Base-by-base conservation (phyloP, 2,888 invertebrate species). In the Xylophagus ater region DNA sequence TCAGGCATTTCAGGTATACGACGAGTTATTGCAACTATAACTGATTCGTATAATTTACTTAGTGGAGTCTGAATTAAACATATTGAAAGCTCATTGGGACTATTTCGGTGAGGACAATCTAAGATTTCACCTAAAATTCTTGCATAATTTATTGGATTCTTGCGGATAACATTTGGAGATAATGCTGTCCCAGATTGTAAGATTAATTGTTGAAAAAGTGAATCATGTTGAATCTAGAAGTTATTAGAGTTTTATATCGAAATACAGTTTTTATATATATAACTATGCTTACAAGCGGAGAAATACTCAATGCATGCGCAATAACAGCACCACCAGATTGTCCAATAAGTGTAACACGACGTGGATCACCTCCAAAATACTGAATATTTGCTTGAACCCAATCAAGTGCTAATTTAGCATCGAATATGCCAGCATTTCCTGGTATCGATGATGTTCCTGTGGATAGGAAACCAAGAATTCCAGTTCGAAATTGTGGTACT, bases 391-490 rank as follows among this genome's bases (percentile, higher is more conserved):
- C 51, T 18, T 59, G 53, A 2, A 66, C 59, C 68, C 68, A 69
- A 37, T 59, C 45, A 20, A 69, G 47, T 3, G 65, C 67, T 37
- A 60, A 41, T 5, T 62, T 45, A 41, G 61, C 58, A 49, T 69
- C 69, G 37, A 65, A 51, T 13, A 67, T 49, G 2, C 66, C 68
- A 46, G 60, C 64, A 47, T 70, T 70, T 12, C 69, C 69, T 2
- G 66, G 60, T 10, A 62, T 54, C 3, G 52, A 57, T 12, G 57
- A 56, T 21, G 60, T 62, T 42, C 60, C 57, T 10, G 67, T 57
- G 10, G 64, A 62, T 24, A 68, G 42, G 46, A 67, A 68, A n/a
- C 65, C 66, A 5, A 66, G 49, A 7, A 60, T 58, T 13, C 65
- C 65, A 2, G 64, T 52, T 23, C 66, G 51, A 47, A 61, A 66